A percentile compares a stretch with the other conserved stretches of the same genome.
Conservation (phyloP, 1,140 invertebrate species). For the Hestina assimilis region DNA sequence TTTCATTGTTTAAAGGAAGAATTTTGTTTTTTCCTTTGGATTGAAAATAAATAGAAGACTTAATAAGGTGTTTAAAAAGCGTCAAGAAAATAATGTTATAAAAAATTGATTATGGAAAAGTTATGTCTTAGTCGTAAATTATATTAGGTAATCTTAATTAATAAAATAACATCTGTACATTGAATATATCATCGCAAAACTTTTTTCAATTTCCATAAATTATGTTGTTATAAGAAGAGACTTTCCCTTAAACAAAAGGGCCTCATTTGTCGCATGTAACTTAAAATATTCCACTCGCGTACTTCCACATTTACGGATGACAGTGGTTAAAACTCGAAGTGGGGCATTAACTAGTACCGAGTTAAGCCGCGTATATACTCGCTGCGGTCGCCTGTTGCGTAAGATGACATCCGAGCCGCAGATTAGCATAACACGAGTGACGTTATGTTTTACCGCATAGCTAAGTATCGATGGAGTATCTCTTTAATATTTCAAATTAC, state of each 20-base stretch:
- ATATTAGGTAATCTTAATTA: no score
- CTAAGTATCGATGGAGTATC: conserved; percentile 8
- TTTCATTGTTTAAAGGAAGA: no score
- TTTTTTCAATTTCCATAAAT: background rate
- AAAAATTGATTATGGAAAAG: no score
- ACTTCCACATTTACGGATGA: conserved; percentile 25
- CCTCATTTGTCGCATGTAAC: conserved; percentile 10
- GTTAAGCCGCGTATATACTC: conserved; percentile 61
- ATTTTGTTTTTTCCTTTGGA: no score
- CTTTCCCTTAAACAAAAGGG: background rate
- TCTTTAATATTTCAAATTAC: no score
- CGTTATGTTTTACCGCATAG: background rate
- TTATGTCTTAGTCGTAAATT: no score
- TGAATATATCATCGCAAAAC: background rate
- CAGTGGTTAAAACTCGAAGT: conserved; percentile 43
- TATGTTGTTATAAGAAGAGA: background rate
- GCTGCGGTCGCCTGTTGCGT: conserved; percentile 68
- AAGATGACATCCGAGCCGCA: conserved; percentile 72
- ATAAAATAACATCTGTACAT: no score
- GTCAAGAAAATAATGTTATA: no score
- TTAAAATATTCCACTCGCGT: conserved; percentile 22
- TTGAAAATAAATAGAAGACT: no score
- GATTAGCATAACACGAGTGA: conserved; percentile 67
- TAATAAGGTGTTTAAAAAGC: no score
- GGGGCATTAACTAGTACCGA: conserved; percentile 49